Conservation (phyloP, 2,797 vertebrate species). For the Pygocentrus nattereri region DNA sequence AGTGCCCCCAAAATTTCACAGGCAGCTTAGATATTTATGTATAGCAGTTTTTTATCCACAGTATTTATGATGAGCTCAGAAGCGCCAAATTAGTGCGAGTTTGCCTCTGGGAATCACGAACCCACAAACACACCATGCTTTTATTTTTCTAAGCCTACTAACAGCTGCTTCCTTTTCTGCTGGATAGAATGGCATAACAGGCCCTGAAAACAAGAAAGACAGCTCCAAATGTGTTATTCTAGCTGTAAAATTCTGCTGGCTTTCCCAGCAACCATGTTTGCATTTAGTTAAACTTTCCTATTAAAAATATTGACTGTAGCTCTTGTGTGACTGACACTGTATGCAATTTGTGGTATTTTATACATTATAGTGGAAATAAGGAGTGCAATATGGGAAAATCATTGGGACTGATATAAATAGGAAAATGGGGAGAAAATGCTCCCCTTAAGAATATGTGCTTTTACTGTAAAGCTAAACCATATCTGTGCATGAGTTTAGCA, state of each 20-base stretch:
- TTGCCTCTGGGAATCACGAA: constrained; percentile 52
- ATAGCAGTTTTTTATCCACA: not conserved
- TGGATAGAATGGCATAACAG: constrained; percentile 51
- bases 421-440: not conserved
- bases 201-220: constrained; percentile 56
- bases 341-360: not conserved
- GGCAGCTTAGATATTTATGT: not conserved
- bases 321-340: constrained; percentile 9
- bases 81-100: constrained; percentile 27
- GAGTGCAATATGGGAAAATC: not conserved
- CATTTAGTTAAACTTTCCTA: constrained; percentile 51
- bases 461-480: too few relatives aligned
- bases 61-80: constrained; percentile 26
- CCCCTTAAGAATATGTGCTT: too few relatives aligned
- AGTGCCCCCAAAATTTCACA: not conserved
- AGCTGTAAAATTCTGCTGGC: constrained; percentile 48
- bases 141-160: constrained; percentile 65
- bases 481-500: too few relatives aligned
- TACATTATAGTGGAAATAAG: constrained; percentile 10
- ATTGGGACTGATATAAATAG: not conserved
- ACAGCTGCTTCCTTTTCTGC: constrained; percentile 63
- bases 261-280: constrained; percentile 49
- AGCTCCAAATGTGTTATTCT: constrained; percentile 58
- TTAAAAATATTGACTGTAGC: constrained; percentile 17
- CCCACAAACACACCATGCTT: constrained; percentile 68